Percentiles rank a stretch among this genome's conserved stretches.
Conservation (phyloP, 2,888 invertebrate species). For the Xestia rhomboidea region DNA sequence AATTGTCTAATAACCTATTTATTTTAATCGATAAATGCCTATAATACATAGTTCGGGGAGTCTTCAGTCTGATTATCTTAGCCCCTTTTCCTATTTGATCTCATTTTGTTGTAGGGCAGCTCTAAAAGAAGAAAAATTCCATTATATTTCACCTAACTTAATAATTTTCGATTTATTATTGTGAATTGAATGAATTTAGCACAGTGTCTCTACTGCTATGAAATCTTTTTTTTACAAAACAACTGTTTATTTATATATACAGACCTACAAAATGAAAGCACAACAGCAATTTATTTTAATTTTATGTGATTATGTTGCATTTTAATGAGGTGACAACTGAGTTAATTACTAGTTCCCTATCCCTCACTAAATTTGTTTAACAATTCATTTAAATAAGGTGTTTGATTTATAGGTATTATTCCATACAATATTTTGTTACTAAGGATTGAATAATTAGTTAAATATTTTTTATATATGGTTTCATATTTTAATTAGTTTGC, state of each 20-base stretch:
- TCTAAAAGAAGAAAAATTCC: neutral
- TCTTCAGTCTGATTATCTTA: neutral
- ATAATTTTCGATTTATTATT: neutral
- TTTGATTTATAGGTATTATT: neutral
- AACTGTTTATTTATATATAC: neutral
- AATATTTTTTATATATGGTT: neutral
- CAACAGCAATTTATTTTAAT: constrained; percentile 17
- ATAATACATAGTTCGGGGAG: neutral
- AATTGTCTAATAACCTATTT: neutral
- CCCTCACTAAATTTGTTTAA: neutral
- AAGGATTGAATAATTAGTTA: neutral
- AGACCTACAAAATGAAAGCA: neutral
- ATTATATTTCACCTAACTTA: neutral
- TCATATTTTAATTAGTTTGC: neutral
- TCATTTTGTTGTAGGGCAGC: neutral
- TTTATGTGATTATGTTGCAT: constrained; percentile 23
- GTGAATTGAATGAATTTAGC: neutral
- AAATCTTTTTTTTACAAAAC: neutral
- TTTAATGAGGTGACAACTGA: constrained; percentile 22
- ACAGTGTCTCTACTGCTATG: too few relatives aligned
- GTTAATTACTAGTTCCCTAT: constrained; percentile 24
- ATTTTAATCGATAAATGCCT: neutral
- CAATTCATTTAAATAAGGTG: neutral
- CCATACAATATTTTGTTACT: neutral
- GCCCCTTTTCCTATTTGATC: neutral